Conservation (phyloP, 2,113 vertebrate genomes). For the Himantopus leucocephalus region DNA sequence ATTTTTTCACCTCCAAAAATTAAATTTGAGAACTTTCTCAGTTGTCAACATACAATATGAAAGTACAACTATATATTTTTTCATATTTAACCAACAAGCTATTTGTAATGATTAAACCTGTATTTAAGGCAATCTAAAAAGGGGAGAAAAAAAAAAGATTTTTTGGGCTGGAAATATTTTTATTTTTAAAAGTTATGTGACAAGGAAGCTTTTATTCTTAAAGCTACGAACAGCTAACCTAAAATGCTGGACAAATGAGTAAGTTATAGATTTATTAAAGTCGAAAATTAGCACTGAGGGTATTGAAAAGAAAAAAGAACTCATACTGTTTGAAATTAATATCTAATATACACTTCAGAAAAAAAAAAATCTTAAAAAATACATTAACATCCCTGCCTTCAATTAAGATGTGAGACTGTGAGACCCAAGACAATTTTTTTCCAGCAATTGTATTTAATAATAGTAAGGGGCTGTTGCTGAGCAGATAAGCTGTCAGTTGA, state of each 20-base stretch:
- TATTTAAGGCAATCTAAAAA: background rate
- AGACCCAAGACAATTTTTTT: background rate
- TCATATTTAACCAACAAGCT: background rate
- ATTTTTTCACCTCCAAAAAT: background rate
- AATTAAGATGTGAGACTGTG: background rate
- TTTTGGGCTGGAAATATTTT: background rate
- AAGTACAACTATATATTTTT: background rate
- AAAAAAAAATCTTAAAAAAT: background rate
- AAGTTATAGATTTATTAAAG: background rate
- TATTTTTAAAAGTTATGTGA: background rate
- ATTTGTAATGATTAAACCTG: background rate
- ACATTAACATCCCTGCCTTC: background rate
- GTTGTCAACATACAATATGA: background rate
- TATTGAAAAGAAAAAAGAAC: background rate
- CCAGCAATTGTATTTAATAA: constrained; percentile 37
- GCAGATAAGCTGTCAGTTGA: background rate
- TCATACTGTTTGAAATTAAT: background rate
- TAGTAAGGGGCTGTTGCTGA: background rate
- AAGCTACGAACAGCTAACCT: background rate
- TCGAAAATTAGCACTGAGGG: background rate
- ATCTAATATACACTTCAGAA: background rate
- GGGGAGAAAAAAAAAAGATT: background rate
- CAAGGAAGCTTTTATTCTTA: background rate
- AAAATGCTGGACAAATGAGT: background rate
- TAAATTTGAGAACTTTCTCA: background rate